Conservation (phyloP, 2,113 vertebrate species). For the Bettongia penicillata region DNA sequence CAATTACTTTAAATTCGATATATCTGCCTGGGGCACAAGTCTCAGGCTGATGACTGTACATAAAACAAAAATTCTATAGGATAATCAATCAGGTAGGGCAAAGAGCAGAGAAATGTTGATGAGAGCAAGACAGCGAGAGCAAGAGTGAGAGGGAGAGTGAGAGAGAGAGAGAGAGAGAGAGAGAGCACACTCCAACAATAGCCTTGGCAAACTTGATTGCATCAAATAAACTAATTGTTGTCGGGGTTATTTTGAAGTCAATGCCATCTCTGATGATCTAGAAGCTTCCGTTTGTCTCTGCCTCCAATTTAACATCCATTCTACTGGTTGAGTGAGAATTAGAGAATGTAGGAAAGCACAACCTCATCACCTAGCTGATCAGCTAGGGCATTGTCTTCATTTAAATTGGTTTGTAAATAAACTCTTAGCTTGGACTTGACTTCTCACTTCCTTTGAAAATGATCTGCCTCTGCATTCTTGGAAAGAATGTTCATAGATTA, state of each 20-base stretch:
- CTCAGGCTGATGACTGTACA: conserved; percentile 28
- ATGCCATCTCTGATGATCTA: neutral
- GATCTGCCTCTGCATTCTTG: conserved; percentile 27
- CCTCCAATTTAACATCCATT: neutral
- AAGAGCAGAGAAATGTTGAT: conserved; percentile 28
- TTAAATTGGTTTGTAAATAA: conserved; percentile 61
- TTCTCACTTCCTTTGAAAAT: conserved; percentile 60
- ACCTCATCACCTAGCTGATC: neutral
- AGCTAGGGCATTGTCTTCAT: conserved; percentile 50
- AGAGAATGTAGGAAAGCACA: neutral
- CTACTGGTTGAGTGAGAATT: neutral
- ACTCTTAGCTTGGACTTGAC: conserved; percentile 57
- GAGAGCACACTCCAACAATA: neutral
- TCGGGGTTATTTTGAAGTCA: neutral
- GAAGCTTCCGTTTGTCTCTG: neutral
- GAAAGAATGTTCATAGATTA: conserved; percentile 62
- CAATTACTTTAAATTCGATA: conserved; percentile 32
- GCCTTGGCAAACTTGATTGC: neutral
- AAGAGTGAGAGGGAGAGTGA: neutral
- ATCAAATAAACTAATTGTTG: conserved; percentile 30
- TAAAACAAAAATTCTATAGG: conserved; percentile 22
- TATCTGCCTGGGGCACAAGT: conserved; percentile 41
- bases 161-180: neutral
- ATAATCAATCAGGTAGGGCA: neutral
- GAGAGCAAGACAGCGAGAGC: neutral